Conservation (phyloP, 2,888 invertebrate species). For the Xestia c-nigrum region DNA sequence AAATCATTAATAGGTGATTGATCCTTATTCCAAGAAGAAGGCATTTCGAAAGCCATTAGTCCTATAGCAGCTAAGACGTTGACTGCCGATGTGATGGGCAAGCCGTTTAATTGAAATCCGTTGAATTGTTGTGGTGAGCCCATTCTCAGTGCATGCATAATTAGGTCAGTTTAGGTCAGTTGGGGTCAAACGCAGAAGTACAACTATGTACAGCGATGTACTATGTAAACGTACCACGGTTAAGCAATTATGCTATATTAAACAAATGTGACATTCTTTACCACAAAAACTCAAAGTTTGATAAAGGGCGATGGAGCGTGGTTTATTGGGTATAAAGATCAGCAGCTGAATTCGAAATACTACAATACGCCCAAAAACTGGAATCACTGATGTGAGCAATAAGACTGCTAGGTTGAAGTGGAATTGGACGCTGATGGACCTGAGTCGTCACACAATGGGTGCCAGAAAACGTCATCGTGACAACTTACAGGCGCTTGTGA, state of each 20-base stretch:
- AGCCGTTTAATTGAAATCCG: slow-evolving; percentile 54
- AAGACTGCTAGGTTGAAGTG: no score
- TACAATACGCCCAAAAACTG: no score
- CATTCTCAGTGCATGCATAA: slow-evolving; percentile 15
- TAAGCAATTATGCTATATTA: not conserved
- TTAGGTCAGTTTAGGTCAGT: slow-evolving; percentile 55
- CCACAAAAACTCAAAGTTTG: no score
- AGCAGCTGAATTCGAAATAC: no score
- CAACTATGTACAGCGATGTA: not conserved
- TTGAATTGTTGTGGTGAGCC: slow-evolving; percentile 48
- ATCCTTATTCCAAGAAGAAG: slow-evolving; percentile 11
- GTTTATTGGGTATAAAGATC: no score
- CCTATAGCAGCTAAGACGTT: slow-evolving; percentile 5
- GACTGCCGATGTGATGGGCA: slow-evolving; percentile 15
- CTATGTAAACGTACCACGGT: not conserved
- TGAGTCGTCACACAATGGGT: no score
- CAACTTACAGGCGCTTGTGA: no score
- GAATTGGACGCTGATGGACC: no score
- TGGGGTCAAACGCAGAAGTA: not conserved
- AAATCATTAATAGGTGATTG: not conserved
- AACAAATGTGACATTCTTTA: not conserved
- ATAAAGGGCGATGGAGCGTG: no score
- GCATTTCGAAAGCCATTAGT: slow-evolving; percentile 27
- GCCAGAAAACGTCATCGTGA: no score
- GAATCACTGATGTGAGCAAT: no score